Evolutionary conservation across 2,113 vertebrate genomes (phyloP).

Genomic region (Macaca mulatta): DNA sequence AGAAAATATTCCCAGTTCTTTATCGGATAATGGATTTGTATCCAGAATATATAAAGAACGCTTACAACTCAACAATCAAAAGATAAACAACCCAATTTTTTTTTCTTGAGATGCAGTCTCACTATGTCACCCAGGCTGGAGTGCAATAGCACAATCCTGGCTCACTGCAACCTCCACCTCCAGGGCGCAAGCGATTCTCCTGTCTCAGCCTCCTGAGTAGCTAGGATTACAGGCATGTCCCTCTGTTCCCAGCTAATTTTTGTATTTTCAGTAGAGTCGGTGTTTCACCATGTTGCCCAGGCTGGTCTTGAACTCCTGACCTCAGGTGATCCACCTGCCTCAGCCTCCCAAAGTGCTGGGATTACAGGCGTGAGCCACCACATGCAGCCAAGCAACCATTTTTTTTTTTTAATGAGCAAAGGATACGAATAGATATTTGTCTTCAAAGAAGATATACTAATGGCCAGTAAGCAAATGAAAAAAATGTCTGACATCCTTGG

Average conservation of each 20-base stretch:
- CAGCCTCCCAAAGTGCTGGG: no score
- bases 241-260: no score
- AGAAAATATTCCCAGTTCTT: neutral
- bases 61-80: neutral
- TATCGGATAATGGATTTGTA: neutral
- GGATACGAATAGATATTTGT: neutral
- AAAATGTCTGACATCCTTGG: neutral
- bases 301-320: no score
- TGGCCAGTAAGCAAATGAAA: neutral
- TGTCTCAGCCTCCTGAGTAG: no score
- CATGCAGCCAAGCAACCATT: fast-evolving
- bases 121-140: no score
- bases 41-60: neutral
- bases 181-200: fast-evolving
- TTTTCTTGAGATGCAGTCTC: neutral
- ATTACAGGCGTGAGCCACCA: no score
- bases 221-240: no score
- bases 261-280: no score
- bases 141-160: no score
- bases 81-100: neutral
- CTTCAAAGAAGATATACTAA: neutral
- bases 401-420: neutral
- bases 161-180: no score
- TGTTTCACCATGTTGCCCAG: no score
- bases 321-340: no score